Conservation (phyloP, 2,797 vertebrate genomes). For the Synanceia verrucosa region DNA sequence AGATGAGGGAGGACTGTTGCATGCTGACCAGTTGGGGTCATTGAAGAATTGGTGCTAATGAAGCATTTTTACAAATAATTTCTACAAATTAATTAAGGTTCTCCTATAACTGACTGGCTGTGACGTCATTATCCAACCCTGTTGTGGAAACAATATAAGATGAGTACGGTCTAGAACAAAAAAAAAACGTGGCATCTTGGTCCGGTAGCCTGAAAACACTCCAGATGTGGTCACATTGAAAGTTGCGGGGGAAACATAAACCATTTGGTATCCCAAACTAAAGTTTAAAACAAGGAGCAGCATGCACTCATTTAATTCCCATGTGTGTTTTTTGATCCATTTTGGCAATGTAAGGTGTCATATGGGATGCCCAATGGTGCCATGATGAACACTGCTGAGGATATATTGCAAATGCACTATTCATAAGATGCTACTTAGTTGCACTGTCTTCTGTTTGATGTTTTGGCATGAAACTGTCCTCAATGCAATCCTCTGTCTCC, state of each 20-base stretch:
- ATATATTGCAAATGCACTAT: neutral
- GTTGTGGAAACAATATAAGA: constrained; percentile 10
- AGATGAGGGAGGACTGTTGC: constrained; percentile 21
- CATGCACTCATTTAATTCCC: neutral
- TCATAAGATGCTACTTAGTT: neutral
- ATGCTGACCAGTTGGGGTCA: constrained; percentile 35
- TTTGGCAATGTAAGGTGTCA: neutral
- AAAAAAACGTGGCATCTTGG: neutral
- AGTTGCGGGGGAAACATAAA: neutral
- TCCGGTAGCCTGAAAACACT: constrained; percentile 1
- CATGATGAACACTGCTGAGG: neutral
- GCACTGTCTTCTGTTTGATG: neutral
- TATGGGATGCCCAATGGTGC: neutral
- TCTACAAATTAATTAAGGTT: neutral
- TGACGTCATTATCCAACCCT: constrained; percentile 31
- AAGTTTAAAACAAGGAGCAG: neutral
- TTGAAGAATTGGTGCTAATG: constrained; percentile 22
- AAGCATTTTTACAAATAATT: constrained; percentile 20
- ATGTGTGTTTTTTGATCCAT: neutral
- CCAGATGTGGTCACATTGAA: neutral
- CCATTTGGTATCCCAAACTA: constrained; percentile 21
- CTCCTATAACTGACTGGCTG: constrained; percentile 18
- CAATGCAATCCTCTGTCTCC: constrained; percentile 7
- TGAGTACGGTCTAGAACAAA: neutral
- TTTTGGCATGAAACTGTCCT: neutral